phyloP scores from a whole-genome alignment of 2,113 vertebrate genomes.

The Colossoma macropomum region DNA sequence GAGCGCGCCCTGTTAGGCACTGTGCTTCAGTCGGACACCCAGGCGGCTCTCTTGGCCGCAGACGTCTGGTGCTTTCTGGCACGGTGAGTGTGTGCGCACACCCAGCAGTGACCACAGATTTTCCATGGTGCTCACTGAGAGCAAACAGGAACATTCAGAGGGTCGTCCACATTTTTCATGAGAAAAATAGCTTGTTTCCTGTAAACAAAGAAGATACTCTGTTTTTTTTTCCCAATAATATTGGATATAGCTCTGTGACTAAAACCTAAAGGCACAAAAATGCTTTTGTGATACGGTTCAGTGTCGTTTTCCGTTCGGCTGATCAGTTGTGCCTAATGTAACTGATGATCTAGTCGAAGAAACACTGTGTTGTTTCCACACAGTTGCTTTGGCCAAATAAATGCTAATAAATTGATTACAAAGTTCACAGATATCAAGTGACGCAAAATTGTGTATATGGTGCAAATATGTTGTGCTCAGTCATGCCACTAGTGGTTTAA shows the following conservation, averaged over 20 bases:
- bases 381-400: neutral
- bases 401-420: too few species aligned
- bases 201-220: neutral
- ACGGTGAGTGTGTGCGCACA: slow-evolving; percentile 75
- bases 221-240: too few species aligned
- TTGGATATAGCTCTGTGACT: neutral
- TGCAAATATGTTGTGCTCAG: too few species aligned
- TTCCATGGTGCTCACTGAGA: neutral
- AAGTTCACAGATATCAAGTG: too few species aligned
- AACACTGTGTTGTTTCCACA: neutral
- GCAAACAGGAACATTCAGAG: neutral
- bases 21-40: slow-evolving; percentile 83
- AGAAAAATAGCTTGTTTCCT: neutral
- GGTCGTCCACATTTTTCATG: neutral
- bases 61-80: slow-evolving; percentile 94
- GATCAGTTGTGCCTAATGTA: neutral
- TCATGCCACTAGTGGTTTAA: too few species aligned
- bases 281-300: too few species aligned
- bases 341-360: neutral
- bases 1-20: slow-evolving; percentile 83
- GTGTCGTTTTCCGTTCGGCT: too few species aligned
- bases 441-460: too few species aligned
- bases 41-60: slow-evolving; percentile 85
- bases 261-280: neutral
- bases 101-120: slow-evolving; percentile 27